Evolutionary conservation across 2,113 vertebrate species (phyloP), one percentile per base, ranked within the genome.

Genomic region (Ctenodactylus gundi): DNA sequence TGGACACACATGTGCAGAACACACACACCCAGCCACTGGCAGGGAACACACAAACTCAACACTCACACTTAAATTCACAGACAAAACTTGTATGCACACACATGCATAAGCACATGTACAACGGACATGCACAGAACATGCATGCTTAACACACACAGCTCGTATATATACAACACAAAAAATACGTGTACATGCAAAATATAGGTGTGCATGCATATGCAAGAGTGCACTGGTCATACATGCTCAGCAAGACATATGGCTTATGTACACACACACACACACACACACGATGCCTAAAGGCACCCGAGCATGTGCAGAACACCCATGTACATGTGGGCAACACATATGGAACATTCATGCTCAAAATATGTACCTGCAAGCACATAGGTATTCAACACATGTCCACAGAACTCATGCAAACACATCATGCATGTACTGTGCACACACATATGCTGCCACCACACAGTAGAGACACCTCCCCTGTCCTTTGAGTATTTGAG

Each of bases 401-500:
- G 23, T 15, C 27, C 9, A 18, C 64, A 39, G 62, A 41, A 12
- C 46, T n/a, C 44, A 14, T 31, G 1, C 27, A 83, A 17, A 62
- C 58, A 36, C 58, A 51, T 0, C 41, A 27, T 31, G 9, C 31
- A 17, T 41, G 1, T 29, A 15, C 34, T 25, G 55, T 23, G 20
- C 51, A 9, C 29, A 53, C 27, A 11, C 20, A 46, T 5, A 23
- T 36, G 5, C 31, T 5, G 11, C 51, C 13, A 12, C 9, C 5
- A 34, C 36, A n/a, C n/a, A n/a, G n/a, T 1, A 14, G 36, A 39
- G 36, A 23, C 21, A 44, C 44, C 20, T 6, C 8, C 29, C 36
- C 41, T 3, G 14, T 29, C 29, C 20, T 34, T 49, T 15, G 44
- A 0, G 65, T 6, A 1, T 7, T 20, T 8, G 2, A 31, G 25